Evolutionary conservation across 92 coral and sea anemone genomes (phyloP).

Genomic region (Heteractis magnifica): DNA sequence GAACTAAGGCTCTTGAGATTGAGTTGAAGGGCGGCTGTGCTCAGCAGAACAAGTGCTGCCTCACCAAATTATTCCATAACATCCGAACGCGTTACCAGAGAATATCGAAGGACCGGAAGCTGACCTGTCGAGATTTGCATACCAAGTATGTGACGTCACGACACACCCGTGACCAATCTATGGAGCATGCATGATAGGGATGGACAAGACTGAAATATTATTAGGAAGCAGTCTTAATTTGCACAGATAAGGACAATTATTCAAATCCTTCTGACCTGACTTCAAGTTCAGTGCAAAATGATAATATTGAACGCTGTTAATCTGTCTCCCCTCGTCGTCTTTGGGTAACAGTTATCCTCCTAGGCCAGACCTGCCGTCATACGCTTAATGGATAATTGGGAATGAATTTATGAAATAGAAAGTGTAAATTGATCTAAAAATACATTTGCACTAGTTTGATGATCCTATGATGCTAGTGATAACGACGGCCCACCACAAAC

Average conservation of each 20-base stretch:
- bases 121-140: slow-evolving; percentile 43
- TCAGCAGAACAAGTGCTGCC: slow-evolving; percentile 36
- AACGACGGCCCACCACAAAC: slow-evolving; percentile 22
- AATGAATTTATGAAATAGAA: not conserved
- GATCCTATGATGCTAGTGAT: slow-evolving; percentile 2
- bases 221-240: not conserved
- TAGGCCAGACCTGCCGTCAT: not conserved
- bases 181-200: not conserved
- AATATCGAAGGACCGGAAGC: slow-evolving; percentile 29
- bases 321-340: not conserved
- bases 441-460: not conserved
- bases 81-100: slow-evolving; percentile 32
- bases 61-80: slow-evolving; percentile 20
- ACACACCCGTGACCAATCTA: slow-evolving; percentile 48
- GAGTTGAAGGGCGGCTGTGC: slow-evolving; percentile 23
- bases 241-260: not conserved
- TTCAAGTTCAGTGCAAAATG: not conserved
- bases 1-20: not conserved
- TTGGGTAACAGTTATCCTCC: not conserved
- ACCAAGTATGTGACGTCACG: slow-evolving; percentile 60
- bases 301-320: not conserved
- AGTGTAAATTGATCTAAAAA: not conserved
- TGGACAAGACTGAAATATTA: not conserved
- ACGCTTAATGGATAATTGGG: not conserved
- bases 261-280: not conserved